These are phyloP conservation scores for Rhaphigaster nebulosa DNA, from an alignment of 2,888 invertebrate genomes.

Conservation along the genomic window DNA sequence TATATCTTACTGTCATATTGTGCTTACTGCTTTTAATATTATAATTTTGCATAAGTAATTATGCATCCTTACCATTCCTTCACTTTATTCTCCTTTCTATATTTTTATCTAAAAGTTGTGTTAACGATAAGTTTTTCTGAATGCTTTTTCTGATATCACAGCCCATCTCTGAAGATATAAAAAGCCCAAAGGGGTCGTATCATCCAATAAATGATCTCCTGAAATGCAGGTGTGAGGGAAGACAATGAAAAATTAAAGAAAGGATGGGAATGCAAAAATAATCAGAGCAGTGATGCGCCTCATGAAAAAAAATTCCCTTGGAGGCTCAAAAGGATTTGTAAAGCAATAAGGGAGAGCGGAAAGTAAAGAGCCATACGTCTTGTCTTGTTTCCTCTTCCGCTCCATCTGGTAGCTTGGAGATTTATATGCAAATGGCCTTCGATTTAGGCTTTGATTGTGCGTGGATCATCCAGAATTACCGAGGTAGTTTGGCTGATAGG, in stretches of 20 bases:
- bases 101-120: background rate
- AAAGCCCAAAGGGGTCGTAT: background rate
- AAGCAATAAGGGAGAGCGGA: background rate
- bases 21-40: no score
- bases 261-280: slow-evolving; percentile 14
- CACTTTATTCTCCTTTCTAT: background rate
- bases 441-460: background rate
- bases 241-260: background rate
- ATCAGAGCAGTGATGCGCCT: background rate
- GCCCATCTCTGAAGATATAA: background rate
- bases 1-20: no score
- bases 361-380: background rate
- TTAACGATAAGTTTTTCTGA: background rate
- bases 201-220: background rate
- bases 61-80: no score
- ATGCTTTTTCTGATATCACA: background rate
- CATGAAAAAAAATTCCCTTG: background rate
- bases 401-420: background rate
- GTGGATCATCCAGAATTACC: background rate
- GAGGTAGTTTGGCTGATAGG: background rate
- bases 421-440: background rate
- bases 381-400: background rate
- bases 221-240: no score
- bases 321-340: background rate
- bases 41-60: no score